Conservation (phyloP, 2,113 vertebrate species). For the Tricholaema leucomelas region DNA sequence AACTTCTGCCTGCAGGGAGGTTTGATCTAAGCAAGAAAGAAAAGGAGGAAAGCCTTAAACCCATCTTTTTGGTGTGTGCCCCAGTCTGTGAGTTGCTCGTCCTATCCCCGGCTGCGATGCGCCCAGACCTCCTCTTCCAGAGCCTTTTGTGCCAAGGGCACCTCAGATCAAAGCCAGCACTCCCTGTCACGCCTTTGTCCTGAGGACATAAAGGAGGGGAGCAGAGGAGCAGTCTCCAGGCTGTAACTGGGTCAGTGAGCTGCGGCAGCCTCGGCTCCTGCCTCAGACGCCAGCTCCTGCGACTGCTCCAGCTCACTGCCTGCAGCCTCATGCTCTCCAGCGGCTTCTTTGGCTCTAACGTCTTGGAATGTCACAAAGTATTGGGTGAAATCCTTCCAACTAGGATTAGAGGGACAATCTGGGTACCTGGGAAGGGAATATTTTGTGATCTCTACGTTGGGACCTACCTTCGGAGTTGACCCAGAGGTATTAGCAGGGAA, state of each 20-base stretch:
- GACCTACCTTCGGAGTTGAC: background rate
- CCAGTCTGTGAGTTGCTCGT: background rate
- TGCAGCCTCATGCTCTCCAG: background rate
- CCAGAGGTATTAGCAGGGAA: background rate
- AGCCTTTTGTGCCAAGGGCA: accelerated
- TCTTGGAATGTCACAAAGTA: background rate
- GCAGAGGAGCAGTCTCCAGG: background rate
- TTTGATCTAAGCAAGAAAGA: background rate
- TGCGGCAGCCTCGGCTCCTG: background rate
- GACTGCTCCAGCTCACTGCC: background rate
- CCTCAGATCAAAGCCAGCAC: background rate
- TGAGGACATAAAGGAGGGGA: background rate
- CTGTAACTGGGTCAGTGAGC: background rate
- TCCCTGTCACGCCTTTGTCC: background rate
- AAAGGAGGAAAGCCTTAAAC: background rate
- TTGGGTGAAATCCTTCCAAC: background rate
- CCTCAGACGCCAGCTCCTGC: background rate
- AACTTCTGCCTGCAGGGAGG: background rate
- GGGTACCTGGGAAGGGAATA: background rate
- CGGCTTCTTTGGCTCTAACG: background rate
- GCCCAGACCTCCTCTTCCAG: background rate
- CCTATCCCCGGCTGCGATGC: background rate
- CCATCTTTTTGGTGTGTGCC: background rate
- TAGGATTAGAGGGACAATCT: background rate
- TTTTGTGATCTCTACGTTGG: background rate